phyloP scores from a whole-genome alignment of 2,797 vertebrate genomes.

The Nyctibius grandis region DNA sequence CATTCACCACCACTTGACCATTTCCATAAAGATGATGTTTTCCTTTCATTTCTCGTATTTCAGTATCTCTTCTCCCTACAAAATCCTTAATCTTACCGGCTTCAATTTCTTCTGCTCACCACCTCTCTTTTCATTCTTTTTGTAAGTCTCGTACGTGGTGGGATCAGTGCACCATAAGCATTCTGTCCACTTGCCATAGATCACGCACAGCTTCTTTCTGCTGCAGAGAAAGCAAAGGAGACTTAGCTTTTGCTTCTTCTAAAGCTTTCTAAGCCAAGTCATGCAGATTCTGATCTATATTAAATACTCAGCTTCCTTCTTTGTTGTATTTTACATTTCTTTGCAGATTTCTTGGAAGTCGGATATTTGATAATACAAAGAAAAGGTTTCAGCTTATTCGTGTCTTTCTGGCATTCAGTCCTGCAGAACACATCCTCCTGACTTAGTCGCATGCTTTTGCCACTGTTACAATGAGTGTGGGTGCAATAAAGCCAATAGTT shows the following conservation, averaged over 20 bases:
- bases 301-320: neutral
- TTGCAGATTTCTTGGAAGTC: neutral
- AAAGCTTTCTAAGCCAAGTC: neutral
- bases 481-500: neutral
- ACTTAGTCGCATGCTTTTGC: neutral
- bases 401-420: neutral
- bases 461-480: neutral
- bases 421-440: neutral
- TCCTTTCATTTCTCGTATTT: neutral
- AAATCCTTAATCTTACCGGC: constrained; percentile 71
- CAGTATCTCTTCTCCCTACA: neutral
- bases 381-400: neutral
- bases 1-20: neutral
- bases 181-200: constrained; percentile 98
- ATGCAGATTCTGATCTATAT: neutral
- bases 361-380: neutral
- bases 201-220: constrained; percentile 90
- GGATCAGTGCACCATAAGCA: constrained; percentile 92
- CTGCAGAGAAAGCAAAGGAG: constrained; percentile 64
- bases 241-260: neutral
- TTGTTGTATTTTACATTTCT: neutral
- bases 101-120: constrained; percentile 80
- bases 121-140: constrained; percentile 84
- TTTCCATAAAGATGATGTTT: neutral
- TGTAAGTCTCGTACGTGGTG: constrained; percentile 81